Evolutionary conservation across 2,888 invertebrate species (phyloP).

Genomic region (Heliconius erato): DNA sequence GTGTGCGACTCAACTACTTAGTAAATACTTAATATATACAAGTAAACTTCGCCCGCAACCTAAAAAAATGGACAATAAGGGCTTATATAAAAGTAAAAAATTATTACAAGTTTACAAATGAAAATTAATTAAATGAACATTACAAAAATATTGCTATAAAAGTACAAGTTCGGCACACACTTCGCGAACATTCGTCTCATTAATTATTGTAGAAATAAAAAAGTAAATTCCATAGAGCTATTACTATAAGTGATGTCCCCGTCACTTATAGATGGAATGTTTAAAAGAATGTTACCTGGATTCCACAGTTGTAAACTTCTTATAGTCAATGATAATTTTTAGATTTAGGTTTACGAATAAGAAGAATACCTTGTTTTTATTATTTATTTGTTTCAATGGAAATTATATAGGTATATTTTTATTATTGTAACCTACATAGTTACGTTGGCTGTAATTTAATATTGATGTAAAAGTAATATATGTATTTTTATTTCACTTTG

Average conservation of each 20-base stretch:
- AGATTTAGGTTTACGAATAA: slow-evolving; percentile 82
- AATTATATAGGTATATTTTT: slow-evolving; percentile 86
- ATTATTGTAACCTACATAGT: slow-evolving; percentile 85
- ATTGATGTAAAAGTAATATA: slow-evolving; percentile 86
- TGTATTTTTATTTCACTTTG: slow-evolving; percentile 85
- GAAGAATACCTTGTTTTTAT: slow-evolving; percentile 84
- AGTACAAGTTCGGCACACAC: slow-evolving; percentile 58
- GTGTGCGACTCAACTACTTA: slow-evolving; percentile 55
- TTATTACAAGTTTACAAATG: slow-evolving; percentile 23
- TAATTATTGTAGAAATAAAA: slow-evolving; percentile 80
- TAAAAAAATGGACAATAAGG: slow-evolving; percentile 43
- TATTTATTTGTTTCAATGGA: slow-evolving; percentile 85
- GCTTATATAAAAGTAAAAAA: slow-evolving; percentile 32
- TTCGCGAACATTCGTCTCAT: slow-evolving; percentile 73
- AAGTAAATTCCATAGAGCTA: slow-evolving; percentile 83
- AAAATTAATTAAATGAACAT: slow-evolving; percentile 27
- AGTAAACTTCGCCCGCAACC: slow-evolving; percentile 4
- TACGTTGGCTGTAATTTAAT: slow-evolving; percentile 86
- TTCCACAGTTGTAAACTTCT: slow-evolving; percentile 76
- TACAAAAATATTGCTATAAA: slow-evolving; percentile 5
- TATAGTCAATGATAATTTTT: slow-evolving; percentile 83
- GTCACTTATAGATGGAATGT: slow-evolving; percentile 83
- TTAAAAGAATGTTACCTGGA: slow-evolving; percentile 82
- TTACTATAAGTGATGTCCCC: slow-evolving; percentile 81
- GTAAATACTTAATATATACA: slow-evolving; percentile 1